Evolutionary conservation across 1,140 invertebrate species (phyloP).

Genomic region (Stenopsyche tienmushanensis): DNA sequence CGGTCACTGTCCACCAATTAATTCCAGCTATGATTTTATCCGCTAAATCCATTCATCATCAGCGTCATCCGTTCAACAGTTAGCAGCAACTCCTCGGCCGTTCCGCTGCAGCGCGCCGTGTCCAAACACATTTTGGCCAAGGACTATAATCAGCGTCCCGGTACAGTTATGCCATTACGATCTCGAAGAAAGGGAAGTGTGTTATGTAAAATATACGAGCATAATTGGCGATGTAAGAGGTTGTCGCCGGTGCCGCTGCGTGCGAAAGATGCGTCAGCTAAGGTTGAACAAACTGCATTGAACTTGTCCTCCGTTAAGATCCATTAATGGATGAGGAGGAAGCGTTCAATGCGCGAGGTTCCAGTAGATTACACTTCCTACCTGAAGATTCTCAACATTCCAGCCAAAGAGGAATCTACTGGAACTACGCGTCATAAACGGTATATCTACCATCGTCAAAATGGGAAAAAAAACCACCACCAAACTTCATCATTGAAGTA

Average conservation of each 20-base stretch:
- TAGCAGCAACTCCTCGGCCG: neutral
- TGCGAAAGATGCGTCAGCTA: neutral
- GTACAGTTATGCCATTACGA: too few species aligned
- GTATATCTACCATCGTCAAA: too few species aligned
- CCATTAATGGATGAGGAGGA: neutral
- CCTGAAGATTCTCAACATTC: neutral
- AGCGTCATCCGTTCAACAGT: too few species aligned
- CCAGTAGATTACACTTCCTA: conserved; percentile 7
- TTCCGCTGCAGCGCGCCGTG: neutral
- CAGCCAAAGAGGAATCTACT: neutral
- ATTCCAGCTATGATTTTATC: too few species aligned
- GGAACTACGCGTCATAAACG: too few species aligned
- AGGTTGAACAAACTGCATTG: conserved; percentile 26
- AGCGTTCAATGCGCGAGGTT: too few species aligned
- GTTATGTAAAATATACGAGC: neutral
- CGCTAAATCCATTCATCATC: neutral
- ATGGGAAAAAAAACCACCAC: too few species aligned
- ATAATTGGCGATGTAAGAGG: neutral
- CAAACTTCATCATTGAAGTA: too few species aligned
- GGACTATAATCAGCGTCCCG: too few species aligned
- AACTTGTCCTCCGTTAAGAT: conserved; percentile 18
- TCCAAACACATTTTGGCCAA: neutral
- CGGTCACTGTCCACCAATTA: too few species aligned
- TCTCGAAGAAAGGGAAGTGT: too few species aligned
- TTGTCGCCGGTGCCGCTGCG: neutral